Evolutionary conservation across 2,113 vertebrate genomes (phyloP), one percentile per base, ranked within the genome.

Genomic region (Electrona antarctica): DNA sequence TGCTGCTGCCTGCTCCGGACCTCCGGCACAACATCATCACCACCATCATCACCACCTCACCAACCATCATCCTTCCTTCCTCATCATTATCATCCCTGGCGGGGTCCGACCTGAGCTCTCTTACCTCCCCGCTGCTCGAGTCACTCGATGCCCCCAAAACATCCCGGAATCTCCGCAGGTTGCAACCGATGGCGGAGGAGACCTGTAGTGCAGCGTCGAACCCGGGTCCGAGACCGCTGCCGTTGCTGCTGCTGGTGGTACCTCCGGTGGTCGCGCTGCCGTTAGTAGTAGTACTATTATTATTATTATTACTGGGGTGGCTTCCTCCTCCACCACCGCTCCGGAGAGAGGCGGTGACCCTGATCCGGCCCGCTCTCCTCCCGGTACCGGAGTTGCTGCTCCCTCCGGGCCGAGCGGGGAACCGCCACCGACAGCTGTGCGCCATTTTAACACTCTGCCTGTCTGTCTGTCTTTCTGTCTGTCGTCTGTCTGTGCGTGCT

Each of bases 361-460:
- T 90, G 76, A 93, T 80, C 72, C 95, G 95, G 92, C 94, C 94
- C 90, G 96, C 96, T 93, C 94, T 94, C 90, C 95, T 96, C 90
- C 96, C 95, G 95, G 95, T 92, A 88, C 93, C 92, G 90, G 93
- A 93, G 92, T 88, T 93, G 92, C 94, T 95, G 93, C 95, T 95
- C 93, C 95, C 96, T 95, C 96, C 96, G 94, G 97, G 97, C 93
- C 96, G 96, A 94, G 97, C 97, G 85, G 97, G 97, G 96, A 98
- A 99, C 93, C 97, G 97, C 96, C 97, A 98, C 96, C 97, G 96
- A 98, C 97, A 97, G 96, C 97, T 99, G 97, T 99, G 97, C 97
- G 97, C 97, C 97, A 98, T 99, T 97, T 99, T 99, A 41, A 93
- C 93, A 92, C 92, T 94, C 91, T 93, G 93, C 90, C 91, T 93